Percentiles rank a stretch among this genome's conserved stretches.
Conservation (phyloP, 2,113 vertebrate genomes). For the Synodontis membranacea region DNA sequence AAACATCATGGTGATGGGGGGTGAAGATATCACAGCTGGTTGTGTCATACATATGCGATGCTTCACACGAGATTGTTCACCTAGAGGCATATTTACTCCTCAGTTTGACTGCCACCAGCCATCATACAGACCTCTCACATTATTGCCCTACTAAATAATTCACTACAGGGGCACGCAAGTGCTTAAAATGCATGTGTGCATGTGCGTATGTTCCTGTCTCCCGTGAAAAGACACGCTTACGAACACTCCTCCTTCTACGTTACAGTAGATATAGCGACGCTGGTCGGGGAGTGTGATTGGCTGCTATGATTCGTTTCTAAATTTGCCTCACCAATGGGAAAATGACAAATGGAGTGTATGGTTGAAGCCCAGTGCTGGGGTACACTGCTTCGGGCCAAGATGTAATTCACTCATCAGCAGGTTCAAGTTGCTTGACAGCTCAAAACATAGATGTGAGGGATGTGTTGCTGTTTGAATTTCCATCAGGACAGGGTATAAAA, state of each 20-base stretch:
- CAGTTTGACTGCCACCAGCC: slow-evolving; percentile 26
- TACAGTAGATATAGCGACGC: slow-evolving; percentile 16
- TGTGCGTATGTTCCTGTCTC: slow-evolving; percentile 18
- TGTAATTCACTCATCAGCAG: slow-evolving; percentile 31
- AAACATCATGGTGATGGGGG: slow-evolving; percentile 10
- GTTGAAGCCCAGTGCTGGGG: slow-evolving; percentile 14
- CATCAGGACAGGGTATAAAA: neutral
- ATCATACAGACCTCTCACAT: slow-evolving; percentile 57
- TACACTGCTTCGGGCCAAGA: neutral
- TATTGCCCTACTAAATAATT: slow-evolving; percentile 72
- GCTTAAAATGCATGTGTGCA: slow-evolving; percentile 41
- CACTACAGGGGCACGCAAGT: slow-evolving; percentile 55
- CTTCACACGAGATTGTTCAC: slow-evolving; percentile 58
- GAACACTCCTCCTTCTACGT: neutral
- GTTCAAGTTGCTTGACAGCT: slow-evolving; percentile 28
- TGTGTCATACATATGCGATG: slow-evolving; percentile 52
- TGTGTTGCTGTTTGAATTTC: neutral
- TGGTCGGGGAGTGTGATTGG: slow-evolving; percentile 9
- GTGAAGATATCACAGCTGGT: slow-evolving; percentile 25
- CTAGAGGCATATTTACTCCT: slow-evolving; percentile 53
- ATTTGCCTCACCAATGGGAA: slow-evolving; percentile 9
- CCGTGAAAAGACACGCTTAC: slow-evolving; percentile 28
- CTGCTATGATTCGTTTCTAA: slow-evolving; percentile 1
- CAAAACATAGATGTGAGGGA: slow-evolving; percentile 12
- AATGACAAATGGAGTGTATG: slow-evolving; percentile 27